These are phyloP conservation scores for Drosophila rellima DNA, from an alignment of 2,888 invertebrate species.

Conservation along the genomic window DNA sequence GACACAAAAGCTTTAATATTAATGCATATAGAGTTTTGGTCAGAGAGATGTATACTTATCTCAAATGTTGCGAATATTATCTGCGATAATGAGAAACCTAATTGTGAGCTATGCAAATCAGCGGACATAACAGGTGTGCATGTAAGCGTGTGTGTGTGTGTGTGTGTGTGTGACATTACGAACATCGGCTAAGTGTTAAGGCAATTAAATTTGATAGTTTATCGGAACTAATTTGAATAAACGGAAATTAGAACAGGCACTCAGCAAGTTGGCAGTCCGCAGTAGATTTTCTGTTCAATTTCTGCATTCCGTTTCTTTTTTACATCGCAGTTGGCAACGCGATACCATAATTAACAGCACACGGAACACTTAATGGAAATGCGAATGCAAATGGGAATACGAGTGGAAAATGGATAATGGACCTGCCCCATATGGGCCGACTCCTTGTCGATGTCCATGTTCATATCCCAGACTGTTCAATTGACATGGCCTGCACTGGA, in stretches of 20 bases:
- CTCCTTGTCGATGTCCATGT: constrained; percentile 10
- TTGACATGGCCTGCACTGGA: constrained; percentile 23
- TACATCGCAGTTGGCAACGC: constrained; percentile 28
- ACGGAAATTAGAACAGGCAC: constrained; percentile 62
- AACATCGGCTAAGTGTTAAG: constrained; percentile 57
- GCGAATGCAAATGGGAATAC: constrained; percentile 5
- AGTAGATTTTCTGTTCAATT: not conserved
- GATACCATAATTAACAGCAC: constrained; percentile 30
- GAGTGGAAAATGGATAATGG: constrained; percentile 36
- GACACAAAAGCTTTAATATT: constrained; percentile 36
- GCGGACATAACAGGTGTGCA: constrained; percentile 37
- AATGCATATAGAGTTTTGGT: constrained; percentile 36
- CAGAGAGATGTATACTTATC: constrained; percentile 52
- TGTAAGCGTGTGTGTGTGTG: constrained; percentile 13
- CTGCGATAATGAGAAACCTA: constrained; percentile 75
- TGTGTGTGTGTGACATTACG: constrained; percentile 16
- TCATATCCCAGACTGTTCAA: constrained; percentile 14
- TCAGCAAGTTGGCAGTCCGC: constrained; percentile 24
- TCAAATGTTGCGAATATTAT: constrained; percentile 76
- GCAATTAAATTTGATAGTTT: constrained; percentile 73
- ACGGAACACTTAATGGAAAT: constrained; percentile 40
- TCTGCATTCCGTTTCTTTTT: not conserved
- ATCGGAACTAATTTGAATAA: constrained; percentile 73
- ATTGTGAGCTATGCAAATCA: constrained; percentile 77
- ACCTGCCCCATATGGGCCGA: not conserved